Conservation (phyloP, 2,797 vertebrate genomes). For the Eremophila alpestris region DNA sequence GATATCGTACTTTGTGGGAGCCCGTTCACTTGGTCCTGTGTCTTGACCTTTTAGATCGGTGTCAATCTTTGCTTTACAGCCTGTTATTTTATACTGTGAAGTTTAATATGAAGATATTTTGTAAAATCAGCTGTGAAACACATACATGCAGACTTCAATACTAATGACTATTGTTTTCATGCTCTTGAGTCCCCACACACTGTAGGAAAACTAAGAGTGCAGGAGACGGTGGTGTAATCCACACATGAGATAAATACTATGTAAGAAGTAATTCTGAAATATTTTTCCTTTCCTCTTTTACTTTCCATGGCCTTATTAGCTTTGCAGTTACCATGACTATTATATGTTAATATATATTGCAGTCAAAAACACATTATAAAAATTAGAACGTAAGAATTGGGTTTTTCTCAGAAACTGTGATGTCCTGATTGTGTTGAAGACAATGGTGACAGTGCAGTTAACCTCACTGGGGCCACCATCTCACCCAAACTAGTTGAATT, state of each 20-base stretch:
- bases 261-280: background rate
- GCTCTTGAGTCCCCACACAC: background rate
- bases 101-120: background rate
- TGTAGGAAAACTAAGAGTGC: background rate
- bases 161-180: background rate
- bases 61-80: background rate
- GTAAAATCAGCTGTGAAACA: background rate
- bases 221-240: background rate
- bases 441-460: background rate
- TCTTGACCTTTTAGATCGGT: background rate
- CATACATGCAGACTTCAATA: background rate
- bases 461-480: background rate
- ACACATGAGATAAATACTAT: background rate
- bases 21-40: accelerated
- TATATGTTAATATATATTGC: background rate
- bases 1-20: background rate
- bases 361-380: background rate
- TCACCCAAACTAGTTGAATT: background rate
- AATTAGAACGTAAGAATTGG: background rate
- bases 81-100: background rate
- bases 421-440: background rate
- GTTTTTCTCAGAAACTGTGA: background rate
- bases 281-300: background rate
- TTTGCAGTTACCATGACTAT: background rate
- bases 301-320: background rate